Evolutionary conservation across 2,113 vertebrate genomes (phyloP), one percentile per base, ranked within the genome.

Genomic region (Notarius lentiginosus): DNA sequence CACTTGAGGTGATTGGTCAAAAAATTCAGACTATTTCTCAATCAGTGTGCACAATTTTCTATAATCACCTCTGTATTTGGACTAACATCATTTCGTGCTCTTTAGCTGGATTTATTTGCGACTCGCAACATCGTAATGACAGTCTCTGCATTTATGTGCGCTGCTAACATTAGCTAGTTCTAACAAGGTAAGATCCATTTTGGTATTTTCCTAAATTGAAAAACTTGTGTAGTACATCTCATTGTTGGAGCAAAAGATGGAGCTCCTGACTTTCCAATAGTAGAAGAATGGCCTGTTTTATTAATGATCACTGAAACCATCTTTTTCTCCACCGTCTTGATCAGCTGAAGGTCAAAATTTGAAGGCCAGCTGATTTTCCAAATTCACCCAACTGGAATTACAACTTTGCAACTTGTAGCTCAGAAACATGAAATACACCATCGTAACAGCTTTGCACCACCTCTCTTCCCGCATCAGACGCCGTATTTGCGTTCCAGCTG

Each of bases 401-500:
- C 15, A 41, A 41, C 22, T 73, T 4, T 73, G 0, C 0, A 75
- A 24, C 22, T 11, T 75, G 11, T 53, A 77, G 1, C 24, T 53
- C 41, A 49, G 15, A 41, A 73, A 47, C 4, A 24, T 75, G 41
- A 51, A 51, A 47, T 47, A 76, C 75, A 27, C 15, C 24, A 55
- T 17, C 7, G 4, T 77, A 55, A 77, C 49, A 1, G 1, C 1
- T 55, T 53, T 30, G 24, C 17, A 4, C 2, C 12, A 0, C 11
- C 12, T 82, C 18, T 66, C 0, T 83, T 63, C n/a, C 66, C 5
- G 1, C 41, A 47, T 4, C 84, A 99, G 98, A 99, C 89, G 98
- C 98, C 0, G 97, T 99, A 56, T 99, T 99, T 90, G 98, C 98
- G 0, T 99, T 99, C 93, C 98, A 99, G 91, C 92, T 99, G 84